Evolutionary conservation across 2,797 vertebrate genomes (phyloP).

Genomic region (Bradypus variegatus): DNA sequence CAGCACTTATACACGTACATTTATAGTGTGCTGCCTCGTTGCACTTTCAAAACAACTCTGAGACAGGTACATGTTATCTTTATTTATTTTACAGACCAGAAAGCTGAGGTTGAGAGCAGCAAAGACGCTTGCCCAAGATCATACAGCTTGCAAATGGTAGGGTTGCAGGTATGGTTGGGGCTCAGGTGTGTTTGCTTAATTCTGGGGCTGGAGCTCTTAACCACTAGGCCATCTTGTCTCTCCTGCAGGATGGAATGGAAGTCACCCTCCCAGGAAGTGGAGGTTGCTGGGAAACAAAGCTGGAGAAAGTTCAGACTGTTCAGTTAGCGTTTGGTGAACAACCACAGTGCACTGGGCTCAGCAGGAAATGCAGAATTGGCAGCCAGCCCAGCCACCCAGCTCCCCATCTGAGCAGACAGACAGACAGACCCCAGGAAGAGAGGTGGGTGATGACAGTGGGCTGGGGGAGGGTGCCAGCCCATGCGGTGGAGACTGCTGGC

Average conservation of each 20-base stretch:
- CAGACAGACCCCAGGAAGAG: constrained; percentile 54
- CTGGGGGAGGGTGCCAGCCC: background rate
- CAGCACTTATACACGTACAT: background rate
- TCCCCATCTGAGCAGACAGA: constrained; percentile 63
- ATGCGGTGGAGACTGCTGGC: background rate
- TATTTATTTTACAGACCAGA: background rate
- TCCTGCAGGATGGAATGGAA: background rate
- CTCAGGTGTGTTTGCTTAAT: background rate
- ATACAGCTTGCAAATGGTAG: background rate
- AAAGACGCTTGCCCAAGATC: background rate
- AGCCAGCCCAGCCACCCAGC: constrained; percentile 36
- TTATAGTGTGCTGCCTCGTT: background rate
- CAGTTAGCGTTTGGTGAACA: constrained; percentile 49
- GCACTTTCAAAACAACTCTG: constrained; percentile 20
- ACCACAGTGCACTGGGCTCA: background rate
- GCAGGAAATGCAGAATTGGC: constrained; percentile 55
- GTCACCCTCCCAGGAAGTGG: constrained; percentile 18
- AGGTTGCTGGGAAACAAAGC: constrained; percentile 41
- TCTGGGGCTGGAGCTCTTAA: background rate
- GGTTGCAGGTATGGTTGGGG: accelerated
- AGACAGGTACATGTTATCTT: background rate
- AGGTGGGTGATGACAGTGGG: constrained; percentile 9
- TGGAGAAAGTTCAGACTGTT: constrained; percentile 39
- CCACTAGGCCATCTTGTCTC: background rate
- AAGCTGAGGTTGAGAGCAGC: background rate